These are phyloP conservation scores for Gnathonemus echidnorhynchus DNA, from an alignment of 2,113 vertebrate species.

Conservation along the genomic window DNA sequence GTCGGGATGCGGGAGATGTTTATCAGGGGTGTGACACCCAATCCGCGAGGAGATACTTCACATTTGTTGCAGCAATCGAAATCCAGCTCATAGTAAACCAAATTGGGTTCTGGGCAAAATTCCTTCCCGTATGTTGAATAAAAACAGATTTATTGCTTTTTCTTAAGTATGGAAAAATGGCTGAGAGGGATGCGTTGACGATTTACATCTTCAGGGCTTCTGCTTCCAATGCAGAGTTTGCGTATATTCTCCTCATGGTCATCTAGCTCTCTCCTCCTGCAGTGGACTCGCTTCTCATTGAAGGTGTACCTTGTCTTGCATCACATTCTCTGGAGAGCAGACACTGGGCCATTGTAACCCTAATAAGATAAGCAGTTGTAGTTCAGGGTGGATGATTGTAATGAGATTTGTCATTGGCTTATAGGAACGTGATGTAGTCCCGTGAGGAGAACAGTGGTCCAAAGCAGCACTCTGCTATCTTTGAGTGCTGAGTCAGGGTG, in stretches of 20 bases:
- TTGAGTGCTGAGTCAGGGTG: background rate
- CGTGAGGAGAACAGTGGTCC: background rate
- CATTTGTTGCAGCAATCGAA: background rate
- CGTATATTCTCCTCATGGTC: background rate
- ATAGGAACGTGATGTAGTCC: background rate
- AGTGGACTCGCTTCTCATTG: background rate
- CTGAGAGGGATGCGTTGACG: background rate
- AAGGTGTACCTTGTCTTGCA: background rate
- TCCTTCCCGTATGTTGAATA: background rate
- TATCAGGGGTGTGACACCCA: background rate
- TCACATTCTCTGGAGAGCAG: background rate
- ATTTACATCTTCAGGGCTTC: background rate
- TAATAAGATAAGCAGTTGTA: background rate
- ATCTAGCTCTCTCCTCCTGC: background rate
- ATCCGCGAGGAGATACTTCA: background rate
- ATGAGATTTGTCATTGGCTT: background rate
- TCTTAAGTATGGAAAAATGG: background rate
- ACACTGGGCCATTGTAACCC: background rate
- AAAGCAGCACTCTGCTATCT: background rate
- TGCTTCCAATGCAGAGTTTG: background rate
- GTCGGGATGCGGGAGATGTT: background rate
- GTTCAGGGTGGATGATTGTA: background rate
- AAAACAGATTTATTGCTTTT: background rate
- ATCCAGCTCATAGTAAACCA: background rate
- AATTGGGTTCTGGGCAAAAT: background rate